phyloP scores from a whole-genome alignment of 2,888 invertebrate species.

The Agrochola lota region DNA sequence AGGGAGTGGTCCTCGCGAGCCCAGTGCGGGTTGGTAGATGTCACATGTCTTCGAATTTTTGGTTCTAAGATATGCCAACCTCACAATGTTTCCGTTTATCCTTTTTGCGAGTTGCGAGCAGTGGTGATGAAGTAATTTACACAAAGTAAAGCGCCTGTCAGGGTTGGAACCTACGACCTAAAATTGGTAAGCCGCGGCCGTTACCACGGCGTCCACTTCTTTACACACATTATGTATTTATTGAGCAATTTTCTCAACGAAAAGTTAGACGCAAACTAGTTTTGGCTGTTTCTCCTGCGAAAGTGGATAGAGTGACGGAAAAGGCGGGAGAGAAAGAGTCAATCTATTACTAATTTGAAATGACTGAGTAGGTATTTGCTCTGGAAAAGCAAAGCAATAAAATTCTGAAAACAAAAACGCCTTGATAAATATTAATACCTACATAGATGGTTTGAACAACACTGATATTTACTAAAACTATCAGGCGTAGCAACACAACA shows the following conservation, averaged over 20 bases:
- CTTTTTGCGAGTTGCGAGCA: not conserved
- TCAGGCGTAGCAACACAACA: constrained; percentile 6
- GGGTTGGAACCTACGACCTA: too few relatives aligned
- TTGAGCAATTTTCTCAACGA: not conserved
- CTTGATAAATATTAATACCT: not conserved
- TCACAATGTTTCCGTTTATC: not conserved
- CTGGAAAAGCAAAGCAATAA: not conserved
- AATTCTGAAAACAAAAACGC: not conserved
- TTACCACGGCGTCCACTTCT: too few relatives aligned
- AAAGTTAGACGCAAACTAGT: not conserved
- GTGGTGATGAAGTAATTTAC: not conserved
- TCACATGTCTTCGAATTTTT: not conserved
- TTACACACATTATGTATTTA: not conserved
- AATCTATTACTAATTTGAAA: not conserved
- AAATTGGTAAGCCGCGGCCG: too few relatives aligned
- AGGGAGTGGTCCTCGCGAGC: not conserved
- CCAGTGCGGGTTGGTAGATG: not conserved
- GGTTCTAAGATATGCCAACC: not conserved
- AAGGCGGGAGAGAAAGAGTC: not conserved
- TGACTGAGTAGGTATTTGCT: not conserved
- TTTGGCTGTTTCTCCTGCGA: not conserved
- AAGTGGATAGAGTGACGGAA: not conserved
- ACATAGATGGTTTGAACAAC: not conserved
- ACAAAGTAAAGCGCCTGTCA: not conserved
- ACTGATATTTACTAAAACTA: not conserved